Evolutionary conservation across 2,888 invertebrate species (phyloP).

Genomic region (Dasysyrphus albostriatus): DNA sequence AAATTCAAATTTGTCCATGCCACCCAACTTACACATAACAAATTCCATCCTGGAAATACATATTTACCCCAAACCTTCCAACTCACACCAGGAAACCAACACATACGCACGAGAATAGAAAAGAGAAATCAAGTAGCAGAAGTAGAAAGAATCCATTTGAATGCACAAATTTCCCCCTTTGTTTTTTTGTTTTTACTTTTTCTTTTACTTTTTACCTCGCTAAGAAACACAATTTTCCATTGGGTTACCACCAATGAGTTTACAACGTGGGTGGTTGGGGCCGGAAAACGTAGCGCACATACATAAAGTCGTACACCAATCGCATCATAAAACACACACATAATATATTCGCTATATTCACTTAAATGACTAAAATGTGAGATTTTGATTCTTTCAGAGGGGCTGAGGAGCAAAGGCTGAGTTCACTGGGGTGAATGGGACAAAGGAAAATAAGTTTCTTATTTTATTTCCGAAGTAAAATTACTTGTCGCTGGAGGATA

Average conservation of each 20-base stretch:
- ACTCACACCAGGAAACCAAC: constrained; percentile 2
- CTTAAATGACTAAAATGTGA: constrained; percentile 52
- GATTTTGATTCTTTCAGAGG: constrained; percentile 15
- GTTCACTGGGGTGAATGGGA: constrained; percentile 54
- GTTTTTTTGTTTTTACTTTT: constrained; percentile 6
- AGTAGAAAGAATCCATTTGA: constrained; percentile 69
- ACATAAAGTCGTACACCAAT: constrained; percentile 60
- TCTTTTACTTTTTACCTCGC: constrained; percentile 2
- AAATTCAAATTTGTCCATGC: constrained; percentile 82
- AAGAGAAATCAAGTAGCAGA: constrained; percentile 51
- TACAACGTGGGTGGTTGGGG: constrained; percentile 3
- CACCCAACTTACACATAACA: constrained; percentile 53
- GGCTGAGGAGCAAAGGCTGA: constrained; percentile 4
- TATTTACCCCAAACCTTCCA: constrained; percentile 4
- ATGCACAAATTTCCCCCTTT: constrained; percentile 54
- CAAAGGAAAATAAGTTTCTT: constrained; percentile 79
- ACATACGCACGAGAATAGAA: constrained; percentile 20
- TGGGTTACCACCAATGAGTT: constrained; percentile 63
- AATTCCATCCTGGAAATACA: constrained; percentile 44
- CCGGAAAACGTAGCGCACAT: constrained; percentile 1
- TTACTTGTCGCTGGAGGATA: constrained; percentile 81
- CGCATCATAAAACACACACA: constrained; percentile 70
- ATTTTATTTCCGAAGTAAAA: constrained; percentile 82
- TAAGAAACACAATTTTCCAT: constrained; percentile 70
- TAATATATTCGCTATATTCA: constrained; percentile 60